Conservation (phyloP, 2,113 vertebrate species). For the Chaetura pelagica region DNA sequence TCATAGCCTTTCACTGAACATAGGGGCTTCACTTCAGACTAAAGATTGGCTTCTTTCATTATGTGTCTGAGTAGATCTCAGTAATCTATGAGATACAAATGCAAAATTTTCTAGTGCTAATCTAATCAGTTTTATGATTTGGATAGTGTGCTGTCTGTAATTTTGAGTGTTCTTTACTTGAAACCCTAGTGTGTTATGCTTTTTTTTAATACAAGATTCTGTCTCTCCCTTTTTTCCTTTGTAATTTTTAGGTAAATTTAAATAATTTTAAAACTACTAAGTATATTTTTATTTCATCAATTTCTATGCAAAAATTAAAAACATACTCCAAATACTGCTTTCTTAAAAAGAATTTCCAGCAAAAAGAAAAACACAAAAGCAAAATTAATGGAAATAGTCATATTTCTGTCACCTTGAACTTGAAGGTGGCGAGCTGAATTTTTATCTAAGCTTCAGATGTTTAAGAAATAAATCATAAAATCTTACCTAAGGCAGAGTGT, state of each 20-base stretch:
- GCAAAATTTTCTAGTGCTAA: neutral
- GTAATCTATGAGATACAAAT: neutral
- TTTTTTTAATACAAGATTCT: neutral
- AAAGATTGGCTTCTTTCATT: neutral
- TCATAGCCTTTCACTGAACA: neutral
- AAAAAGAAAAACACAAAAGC: neutral
- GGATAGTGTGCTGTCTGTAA: neutral
- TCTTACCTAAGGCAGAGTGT: neutral
- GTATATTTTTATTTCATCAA: neutral
- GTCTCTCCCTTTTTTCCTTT: fast-evolving
- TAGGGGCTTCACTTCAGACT: neutral
- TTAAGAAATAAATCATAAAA: neutral
- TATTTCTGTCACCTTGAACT: neutral
- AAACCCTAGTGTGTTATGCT: neutral
- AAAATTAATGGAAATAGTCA: neutral
- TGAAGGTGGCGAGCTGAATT: neutral
- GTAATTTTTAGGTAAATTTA: neutral
- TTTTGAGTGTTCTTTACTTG: neutral
- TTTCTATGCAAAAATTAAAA: neutral
- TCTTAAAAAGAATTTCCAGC: neutral
- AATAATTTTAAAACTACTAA: neutral
- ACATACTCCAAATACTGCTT: neutral
- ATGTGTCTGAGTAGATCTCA: neutral
- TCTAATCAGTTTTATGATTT: neutral
- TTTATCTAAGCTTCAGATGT: neutral